Percentiles rank a stretch among this genome's conserved stretches.
These are phyloP conservation scores for Harlomillsia oculata DNA, from an alignment of 1,140 invertebrate species.

Conservation along the genomic window DNA sequence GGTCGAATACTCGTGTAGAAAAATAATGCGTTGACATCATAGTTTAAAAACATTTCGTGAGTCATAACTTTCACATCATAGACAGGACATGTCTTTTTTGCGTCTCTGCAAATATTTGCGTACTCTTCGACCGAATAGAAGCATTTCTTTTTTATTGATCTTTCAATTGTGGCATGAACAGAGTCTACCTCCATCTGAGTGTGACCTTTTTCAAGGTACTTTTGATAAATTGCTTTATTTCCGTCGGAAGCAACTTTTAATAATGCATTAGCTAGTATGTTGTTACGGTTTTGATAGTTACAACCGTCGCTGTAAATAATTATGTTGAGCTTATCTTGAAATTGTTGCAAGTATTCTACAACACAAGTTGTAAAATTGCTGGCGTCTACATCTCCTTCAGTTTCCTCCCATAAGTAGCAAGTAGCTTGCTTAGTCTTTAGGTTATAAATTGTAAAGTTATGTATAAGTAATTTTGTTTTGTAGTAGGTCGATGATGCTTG, in stretches of 20 bases:
- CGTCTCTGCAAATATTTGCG: slow-evolving; percentile 28
- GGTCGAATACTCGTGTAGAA: slow-evolving; percentile 17
- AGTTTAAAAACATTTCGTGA: slow-evolving; percentile 26
- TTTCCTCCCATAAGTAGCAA: slow-evolving; percentile 32
- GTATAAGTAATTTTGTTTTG: slow-evolving; percentile 38
- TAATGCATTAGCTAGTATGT: not conserved
- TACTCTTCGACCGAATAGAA: slow-evolving; percentile 35
- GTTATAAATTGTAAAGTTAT: slow-evolving; percentile 40
- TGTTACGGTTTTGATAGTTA: slow-evolving; percentile 1
- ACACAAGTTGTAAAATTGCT: not conserved
- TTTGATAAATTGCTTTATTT: slow-evolving; percentile 39
- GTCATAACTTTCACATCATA: slow-evolving; percentile 20
- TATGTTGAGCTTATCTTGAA: not conserved
- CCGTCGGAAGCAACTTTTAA: slow-evolving; percentile 28
- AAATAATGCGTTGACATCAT: not conserved
- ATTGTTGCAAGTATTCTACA: not conserved
- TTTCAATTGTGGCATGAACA: slow-evolving; percentile 39
- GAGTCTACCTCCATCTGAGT: slow-evolving; percentile 43
- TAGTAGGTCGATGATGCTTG: slow-evolving; percentile 37
- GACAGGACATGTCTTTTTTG: slow-evolving; percentile 27
- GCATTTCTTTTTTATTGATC: slow-evolving; percentile 33
- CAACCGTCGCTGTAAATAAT: slow-evolving; percentile 2
- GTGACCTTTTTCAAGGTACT: slow-evolving; percentile 41
- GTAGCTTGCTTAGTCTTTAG: slow-evolving; percentile 33
- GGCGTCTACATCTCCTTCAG: not conserved